Evolutionary conservation across 2,113 vertebrate species (phyloP).

Genomic region (Alces alces): DNA sequence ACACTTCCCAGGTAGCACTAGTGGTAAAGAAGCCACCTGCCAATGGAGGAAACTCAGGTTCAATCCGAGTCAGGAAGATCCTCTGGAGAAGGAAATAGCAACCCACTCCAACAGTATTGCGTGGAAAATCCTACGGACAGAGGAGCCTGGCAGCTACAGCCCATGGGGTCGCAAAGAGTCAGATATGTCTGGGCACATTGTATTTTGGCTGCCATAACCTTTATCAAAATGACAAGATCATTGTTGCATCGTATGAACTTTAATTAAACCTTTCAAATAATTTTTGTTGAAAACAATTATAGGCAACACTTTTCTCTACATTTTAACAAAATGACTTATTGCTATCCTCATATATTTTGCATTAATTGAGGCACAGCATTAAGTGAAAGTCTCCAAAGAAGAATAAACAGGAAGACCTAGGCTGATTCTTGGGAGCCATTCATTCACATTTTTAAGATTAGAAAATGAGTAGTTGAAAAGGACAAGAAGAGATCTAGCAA

Average conservation of each 20-base stretch:
- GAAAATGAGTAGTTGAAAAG: neutral
- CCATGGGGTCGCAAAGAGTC: neutral
- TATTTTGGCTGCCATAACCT: neutral
- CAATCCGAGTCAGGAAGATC: neutral
- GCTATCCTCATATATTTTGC: neutral
- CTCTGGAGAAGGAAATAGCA: neutral
- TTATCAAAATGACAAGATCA: neutral
- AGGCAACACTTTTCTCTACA: neutral
- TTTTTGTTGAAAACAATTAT: neutral
- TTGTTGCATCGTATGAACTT: neutral
- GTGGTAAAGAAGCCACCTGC: neutral
- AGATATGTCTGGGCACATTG: neutral
- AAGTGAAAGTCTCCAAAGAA: neutral
- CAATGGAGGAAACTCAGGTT: neutral
- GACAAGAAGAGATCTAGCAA: neutral
- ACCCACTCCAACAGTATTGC: neutral
- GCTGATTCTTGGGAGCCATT: neutral
- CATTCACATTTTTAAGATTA: neutral
- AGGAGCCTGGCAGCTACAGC: neutral
- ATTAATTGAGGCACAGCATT: neutral
- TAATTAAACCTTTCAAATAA: neutral
- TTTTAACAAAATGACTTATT: neutral
- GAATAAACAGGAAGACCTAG: neutral
- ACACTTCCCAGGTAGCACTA: neutral
- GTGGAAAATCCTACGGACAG: neutral